These are phyloP conservation scores for Suncus etruscus DNA, from an alignment of 2,113 vertebrate species.

Conservation along the genomic window DNA sequence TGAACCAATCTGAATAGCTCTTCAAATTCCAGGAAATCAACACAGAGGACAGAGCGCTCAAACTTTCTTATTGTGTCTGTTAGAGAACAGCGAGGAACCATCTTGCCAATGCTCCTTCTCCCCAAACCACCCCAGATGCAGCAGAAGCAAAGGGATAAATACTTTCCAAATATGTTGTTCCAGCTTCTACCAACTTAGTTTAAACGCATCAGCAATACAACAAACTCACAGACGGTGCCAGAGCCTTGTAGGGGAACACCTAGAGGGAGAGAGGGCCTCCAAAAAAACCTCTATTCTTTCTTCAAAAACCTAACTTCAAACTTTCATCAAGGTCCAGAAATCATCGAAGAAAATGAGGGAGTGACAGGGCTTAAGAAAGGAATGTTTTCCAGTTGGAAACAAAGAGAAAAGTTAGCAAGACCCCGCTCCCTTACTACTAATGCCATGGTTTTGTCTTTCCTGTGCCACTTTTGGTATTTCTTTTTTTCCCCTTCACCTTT, in stretches of 20 bases:
- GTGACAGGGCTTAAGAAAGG: neutral
- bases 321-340: constrained; percentile 39
- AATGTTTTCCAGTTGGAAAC: neutral
- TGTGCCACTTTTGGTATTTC: too few relatives aligned
- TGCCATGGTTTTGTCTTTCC: rapidly evolving
- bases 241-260: constrained; percentile 35
- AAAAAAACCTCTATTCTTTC: constrained; percentile 5
- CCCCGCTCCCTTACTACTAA: neutral
- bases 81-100: constrained; percentile 31
- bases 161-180: constrained; percentile 6
- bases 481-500: neutral
- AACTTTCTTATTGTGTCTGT: constrained; percentile 23
- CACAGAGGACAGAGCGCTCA: constrained; percentile 70
- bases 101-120: constrained; percentile 36
- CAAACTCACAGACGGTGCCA: constrained; percentile 57
- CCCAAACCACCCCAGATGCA: neutral
- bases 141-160: neutral
- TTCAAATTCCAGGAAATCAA: constrained; percentile 69
- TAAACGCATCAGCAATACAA: constrained; percentile 60
- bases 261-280: neutral
- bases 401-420: neutral
- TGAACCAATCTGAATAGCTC: constrained; percentile 71
- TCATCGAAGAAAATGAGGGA: neutral
- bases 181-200: constrained; percentile 47
- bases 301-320: constrained; percentile 24